These are phyloP conservation scores for Promerops cafer DNA, from an alignment of 2,113 vertebrate species.

Conservation along the genomic window DNA sequence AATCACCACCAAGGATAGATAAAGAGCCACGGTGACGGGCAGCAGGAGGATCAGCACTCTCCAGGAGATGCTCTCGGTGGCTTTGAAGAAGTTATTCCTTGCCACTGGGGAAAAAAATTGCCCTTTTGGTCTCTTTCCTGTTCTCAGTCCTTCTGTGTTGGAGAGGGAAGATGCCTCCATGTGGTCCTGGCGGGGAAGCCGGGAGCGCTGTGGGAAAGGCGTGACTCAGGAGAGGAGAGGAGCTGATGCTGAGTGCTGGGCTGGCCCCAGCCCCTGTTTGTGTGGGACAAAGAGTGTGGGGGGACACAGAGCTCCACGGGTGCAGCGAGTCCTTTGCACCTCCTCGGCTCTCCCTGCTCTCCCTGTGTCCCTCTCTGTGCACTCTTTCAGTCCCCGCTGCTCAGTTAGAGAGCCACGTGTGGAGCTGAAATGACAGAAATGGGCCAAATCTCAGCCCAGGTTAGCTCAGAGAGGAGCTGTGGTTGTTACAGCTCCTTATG, in stretches of 20 bases:
- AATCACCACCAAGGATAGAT: neutral
- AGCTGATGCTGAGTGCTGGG: neutral
- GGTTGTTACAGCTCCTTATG: neutral
- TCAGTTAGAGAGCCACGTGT: accelerated
- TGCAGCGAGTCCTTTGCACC: no score
- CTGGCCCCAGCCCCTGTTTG: neutral
- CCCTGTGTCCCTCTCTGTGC: neutral
- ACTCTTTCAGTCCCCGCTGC: accelerated
- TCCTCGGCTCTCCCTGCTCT: neutral
- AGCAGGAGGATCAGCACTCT: neutral
- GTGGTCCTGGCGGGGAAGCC: neutral
- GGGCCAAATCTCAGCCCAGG: neutral
- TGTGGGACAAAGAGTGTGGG: accelerated
- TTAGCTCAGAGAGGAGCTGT: neutral
- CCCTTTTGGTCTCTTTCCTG: neutral
- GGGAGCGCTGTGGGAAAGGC: neutral
- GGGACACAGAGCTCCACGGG: neutral
- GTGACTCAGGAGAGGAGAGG: neutral
- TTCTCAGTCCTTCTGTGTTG: neutral
- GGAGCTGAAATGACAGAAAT: neutral
- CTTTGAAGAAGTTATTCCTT: neutral
- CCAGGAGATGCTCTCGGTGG: neutral
- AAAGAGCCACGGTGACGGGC: neutral
- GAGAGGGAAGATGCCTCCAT: neutral
- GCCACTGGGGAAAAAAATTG: neutral